Base-by-base conservation (phyloP, 2,797 vertebrate species). In the Esox masquinongy region DNA sequence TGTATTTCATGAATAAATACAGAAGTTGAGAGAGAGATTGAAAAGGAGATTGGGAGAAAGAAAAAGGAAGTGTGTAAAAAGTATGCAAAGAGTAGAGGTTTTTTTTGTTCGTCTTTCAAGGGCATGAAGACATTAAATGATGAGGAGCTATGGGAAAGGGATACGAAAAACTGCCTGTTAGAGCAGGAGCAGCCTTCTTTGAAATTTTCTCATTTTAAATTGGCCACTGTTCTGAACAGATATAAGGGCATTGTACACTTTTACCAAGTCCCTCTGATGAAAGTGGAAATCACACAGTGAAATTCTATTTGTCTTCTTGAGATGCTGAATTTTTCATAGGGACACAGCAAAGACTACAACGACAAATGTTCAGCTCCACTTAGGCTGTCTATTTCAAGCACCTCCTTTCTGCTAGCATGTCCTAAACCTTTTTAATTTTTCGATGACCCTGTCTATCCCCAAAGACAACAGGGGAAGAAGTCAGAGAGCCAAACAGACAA, bases 401-500 rank as follows among this genome's bases (percentile, higher is more conserved):
- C 14, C 26, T 31, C 24, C 14, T 31, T 64, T 64, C 43, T 31
- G 61, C 43, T 4, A 4, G 50, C 69, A 68, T 2, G 31, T 43
- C 43, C 24, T 19, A 70, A 61, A n/a, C 74, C 24, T 17, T 5
- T 29, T 59, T 51, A 17, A n/a, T 51, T 15, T 51, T 51, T 51
- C 50, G 5, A 19, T 51, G 50, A 19, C 8, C 5, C 51, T 19
- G 0, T 53, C 16, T 19, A 19, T n/a, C 51, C 4, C 51, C 51
- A 12, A 68, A 49, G 64, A 43, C 50, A 59, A 64, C 34, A 15
- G 64, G 49, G n/a, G 15, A 26, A 51, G 43, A 77, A n/a, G 29
- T 24, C n/a, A 71, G 39, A 79, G 67, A 78, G 76, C 68, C 12
- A 74, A 26, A 73, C 43, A 67, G 26, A 63, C 7, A 9, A 53